Percentiles rank a stretch among this genome's conserved stretches.
Evolutionary conservation across 2,113 vertebrate genomes (phyloP).

Genomic region (Variabilichromis moorii): DNA sequence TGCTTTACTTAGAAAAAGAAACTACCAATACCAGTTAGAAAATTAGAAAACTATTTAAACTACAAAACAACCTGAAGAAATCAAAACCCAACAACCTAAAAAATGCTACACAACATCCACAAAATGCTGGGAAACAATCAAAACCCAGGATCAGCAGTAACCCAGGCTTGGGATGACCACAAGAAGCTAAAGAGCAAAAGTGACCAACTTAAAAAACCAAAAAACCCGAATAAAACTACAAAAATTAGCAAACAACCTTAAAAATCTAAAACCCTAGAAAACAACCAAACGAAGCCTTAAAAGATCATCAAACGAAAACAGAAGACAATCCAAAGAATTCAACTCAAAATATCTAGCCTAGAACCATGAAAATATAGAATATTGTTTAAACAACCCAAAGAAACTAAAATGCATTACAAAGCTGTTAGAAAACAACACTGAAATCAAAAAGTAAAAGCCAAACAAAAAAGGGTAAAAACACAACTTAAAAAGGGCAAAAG

Average conservation of each 20-base stretch:
- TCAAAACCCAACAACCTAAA: not conserved
- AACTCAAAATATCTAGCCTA: not conserved
- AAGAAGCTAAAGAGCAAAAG: not conserved
- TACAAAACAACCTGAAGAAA: not conserved
- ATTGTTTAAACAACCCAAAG: not conserved
- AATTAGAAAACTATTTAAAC: not conserved
- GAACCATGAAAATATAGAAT: not conserved
- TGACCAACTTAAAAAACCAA: not conserved
- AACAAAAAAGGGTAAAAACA: not conserved
- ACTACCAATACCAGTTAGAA: not conserved
- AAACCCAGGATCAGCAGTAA: not conserved
- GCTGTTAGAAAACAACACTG: not conserved
- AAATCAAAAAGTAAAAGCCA: not conserved
- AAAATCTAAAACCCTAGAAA: not conserved
- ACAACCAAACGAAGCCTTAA: not conserved
- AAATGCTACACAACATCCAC: not conserved
- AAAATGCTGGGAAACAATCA: not conserved
- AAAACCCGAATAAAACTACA: not conserved
- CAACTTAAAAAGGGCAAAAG: not conserved
- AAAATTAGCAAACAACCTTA: not conserved
- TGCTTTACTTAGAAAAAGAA: not conserved
- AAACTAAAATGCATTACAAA: not conserved
- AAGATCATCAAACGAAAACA: not conserved
- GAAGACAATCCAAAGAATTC: not conserved
- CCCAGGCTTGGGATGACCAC: not conserved